Percentiles rank a stretch among this genome's conserved stretches.
These are phyloP conservation scores for Ecliptopera silaceata DNA, from an alignment of 2,888 invertebrate species.

Conservation along the genomic window DNA sequence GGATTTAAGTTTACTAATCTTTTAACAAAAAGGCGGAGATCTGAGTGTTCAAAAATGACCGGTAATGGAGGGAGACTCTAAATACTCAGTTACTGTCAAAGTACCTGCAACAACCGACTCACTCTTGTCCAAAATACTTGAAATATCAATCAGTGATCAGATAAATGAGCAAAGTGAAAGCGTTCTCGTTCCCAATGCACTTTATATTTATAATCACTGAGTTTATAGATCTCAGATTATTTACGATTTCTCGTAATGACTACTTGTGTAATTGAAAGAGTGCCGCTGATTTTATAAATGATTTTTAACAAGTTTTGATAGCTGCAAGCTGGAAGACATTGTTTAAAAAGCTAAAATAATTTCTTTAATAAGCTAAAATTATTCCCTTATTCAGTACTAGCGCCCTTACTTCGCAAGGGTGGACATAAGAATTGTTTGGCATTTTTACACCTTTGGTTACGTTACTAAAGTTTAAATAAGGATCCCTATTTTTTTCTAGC, in stretches of 20 bases:
- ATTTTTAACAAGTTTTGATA: not conserved
- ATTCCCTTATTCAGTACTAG: too few relatives aligned
- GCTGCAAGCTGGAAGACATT: not conserved
- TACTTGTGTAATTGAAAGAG: constrained; percentile 23
- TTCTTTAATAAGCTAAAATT: too few relatives aligned
- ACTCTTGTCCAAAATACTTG: not conserved
- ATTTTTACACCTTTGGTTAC: too few relatives aligned
- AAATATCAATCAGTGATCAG: constrained; percentile 2
- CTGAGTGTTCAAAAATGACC: too few relatives aligned
- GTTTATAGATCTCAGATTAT: constrained; percentile 25
- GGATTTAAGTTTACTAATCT: too few relatives aligned
- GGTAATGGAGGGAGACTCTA: too few relatives aligned
- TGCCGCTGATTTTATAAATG: constrained; percentile 14
- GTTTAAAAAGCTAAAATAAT: too few relatives aligned
- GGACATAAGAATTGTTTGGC: too few relatives aligned
- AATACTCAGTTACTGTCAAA: not conserved
- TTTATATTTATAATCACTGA: constrained; percentile 4
- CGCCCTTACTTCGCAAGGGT: too few relatives aligned
- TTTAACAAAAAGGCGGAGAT: too few relatives aligned
- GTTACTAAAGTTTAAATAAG: too few relatives aligned
- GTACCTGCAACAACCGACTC: not conserved
- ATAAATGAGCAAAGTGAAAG: constrained; percentile 20
- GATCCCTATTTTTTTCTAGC: too few relatives aligned
- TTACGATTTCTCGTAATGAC: constrained; percentile 24
- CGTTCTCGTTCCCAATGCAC: constrained; percentile 5